Evolutionary conservation across 1,140 invertebrate genomes (phyloP).

Genomic region (Polypedilum vanderplanki): DNA sequence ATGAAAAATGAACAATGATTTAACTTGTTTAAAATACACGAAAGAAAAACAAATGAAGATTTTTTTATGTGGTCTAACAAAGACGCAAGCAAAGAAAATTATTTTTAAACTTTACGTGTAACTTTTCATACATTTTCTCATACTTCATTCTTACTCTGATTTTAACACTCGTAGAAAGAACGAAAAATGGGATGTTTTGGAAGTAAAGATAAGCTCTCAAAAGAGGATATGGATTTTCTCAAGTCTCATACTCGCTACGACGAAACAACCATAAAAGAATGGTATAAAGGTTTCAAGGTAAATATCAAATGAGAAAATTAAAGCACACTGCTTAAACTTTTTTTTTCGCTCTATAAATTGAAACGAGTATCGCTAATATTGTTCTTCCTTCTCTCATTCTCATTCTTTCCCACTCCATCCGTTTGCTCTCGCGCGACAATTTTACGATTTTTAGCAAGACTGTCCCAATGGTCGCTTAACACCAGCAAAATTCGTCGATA

Average conservation of each 20-base stretch:
- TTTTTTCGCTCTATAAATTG: not conserved
- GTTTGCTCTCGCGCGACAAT: no score
- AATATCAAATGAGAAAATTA: constrained; percentile 39
- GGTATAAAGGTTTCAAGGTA: constrained; percentile 97
- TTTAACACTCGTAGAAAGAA: not conserved
- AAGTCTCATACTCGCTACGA: constrained; percentile 92
- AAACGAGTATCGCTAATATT: constrained; percentile 30
- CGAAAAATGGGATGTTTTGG: constrained; percentile 84
- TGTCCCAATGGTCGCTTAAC: constrained; percentile 96
- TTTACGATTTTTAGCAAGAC: constrained; percentile 79
- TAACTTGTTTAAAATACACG: no score
- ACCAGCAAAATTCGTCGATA: constrained; percentile 97
- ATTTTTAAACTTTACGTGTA: no score
- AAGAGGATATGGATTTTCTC: constrained; percentile 95
- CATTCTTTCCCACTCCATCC: not conserved
- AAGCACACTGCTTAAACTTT: not conserved
- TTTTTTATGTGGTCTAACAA: no score
- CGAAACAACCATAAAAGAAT: constrained; percentile 95
- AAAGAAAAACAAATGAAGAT: no score
- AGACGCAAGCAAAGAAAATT: no score
- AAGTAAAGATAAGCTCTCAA: constrained; percentile 89
- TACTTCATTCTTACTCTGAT: no score
- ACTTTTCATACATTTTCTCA: no score
- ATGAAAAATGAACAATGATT: no score
- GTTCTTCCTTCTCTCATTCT: constrained; percentile 35